A percentile compares a stretch with the other conserved stretches of the same genome.
Conservation (phyloP, 2,888 invertebrate genomes). For the Mesorhabditis belari region DNA sequence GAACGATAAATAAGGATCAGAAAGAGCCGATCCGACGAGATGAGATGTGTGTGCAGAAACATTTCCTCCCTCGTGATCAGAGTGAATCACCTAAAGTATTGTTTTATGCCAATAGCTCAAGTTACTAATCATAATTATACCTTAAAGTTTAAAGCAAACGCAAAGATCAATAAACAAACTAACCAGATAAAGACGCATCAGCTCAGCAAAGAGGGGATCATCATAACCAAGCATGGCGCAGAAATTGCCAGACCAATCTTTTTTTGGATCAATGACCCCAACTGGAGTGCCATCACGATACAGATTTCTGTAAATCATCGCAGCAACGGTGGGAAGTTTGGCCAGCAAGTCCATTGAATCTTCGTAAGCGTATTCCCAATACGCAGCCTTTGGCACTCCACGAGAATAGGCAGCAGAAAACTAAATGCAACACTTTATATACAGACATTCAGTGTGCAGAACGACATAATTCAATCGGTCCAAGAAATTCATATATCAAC, state of each 20-base stretch:
- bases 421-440: too few relatives aligned
- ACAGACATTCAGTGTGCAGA: too few relatives aligned
- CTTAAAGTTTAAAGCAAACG: constrained; percentile 63
- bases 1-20: constrained; percentile 82
- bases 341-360: constrained; percentile 91
- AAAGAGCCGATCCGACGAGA: constrained; percentile 84
- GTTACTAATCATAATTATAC: background rate
- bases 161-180: background rate
- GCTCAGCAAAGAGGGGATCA: constrained; percentile 74
- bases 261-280: constrained; percentile 77
- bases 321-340: constrained; percentile 84
- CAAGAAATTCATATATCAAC: background rate
- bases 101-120: constrained; percentile 2
- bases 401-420: constrained; percentile 82
- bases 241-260: constrained; percentile 85
- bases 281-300: constrained; percentile 77
- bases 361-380: constrained; percentile 24
- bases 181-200: constrained; percentile 84
- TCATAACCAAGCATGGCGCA: constrained; percentile 79
- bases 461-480: too few relatives aligned
- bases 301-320: constrained; percentile 84
- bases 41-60: constrained; percentile 91
- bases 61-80: constrained; percentile 82
- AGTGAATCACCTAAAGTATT: constrained; percentile 53
- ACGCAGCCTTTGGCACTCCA: constrained; percentile 63